phyloP scores from a whole-genome alignment of 2,888 invertebrate genomes.

The Drosophila atroscutellata region DNA sequence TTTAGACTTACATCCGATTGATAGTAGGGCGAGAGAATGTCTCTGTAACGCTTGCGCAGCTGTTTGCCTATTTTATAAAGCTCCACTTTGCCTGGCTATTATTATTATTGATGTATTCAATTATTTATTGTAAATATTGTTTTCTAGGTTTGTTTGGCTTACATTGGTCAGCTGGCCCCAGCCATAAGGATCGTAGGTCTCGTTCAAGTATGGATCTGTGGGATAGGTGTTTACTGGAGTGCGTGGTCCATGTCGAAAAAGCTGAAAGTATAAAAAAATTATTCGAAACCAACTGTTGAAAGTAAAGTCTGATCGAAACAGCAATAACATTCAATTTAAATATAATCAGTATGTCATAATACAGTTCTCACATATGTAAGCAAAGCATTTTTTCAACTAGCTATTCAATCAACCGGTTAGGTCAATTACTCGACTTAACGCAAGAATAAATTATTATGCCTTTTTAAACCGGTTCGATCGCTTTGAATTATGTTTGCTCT shows the following conservation, averaged over 20 bases:
- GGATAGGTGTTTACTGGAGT: slow-evolving; percentile 91
- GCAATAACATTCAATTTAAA: not conserved
- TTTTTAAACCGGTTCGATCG: slow-evolving; percentile 51
- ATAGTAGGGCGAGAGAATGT: slow-evolving; percentile 87
- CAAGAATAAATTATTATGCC: not conserved
- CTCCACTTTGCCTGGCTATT: slow-evolving; percentile 87
- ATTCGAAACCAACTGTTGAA: not conserved
- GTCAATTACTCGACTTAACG: not conserved
- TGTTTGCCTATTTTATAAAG: slow-evolving; percentile 88
- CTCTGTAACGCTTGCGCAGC: slow-evolving; percentile 87
- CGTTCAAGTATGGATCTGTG: slow-evolving; percentile 89
- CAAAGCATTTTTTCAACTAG: too few species aligned
- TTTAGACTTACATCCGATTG: slow-evolving; percentile 84
- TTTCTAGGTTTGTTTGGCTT: slow-evolving; percentile 64
- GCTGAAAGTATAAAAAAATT: slow-evolving; percentile 83
- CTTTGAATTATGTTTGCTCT: slow-evolving; percentile 10
- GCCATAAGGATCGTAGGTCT: slow-evolving; percentile 89
- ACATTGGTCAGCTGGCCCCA: slow-evolving; percentile 93
- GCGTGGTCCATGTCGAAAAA: slow-evolving; percentile 92
- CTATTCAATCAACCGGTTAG: not conserved
- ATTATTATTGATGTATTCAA: not conserved
- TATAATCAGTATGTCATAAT: not conserved
- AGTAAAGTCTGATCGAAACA: not conserved
- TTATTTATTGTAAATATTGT: not conserved
- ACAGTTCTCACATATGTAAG: not conserved